phyloP scores from a whole-genome alignment of 2,888 invertebrate genomes.

The Mayetiola destructor region DNA sequence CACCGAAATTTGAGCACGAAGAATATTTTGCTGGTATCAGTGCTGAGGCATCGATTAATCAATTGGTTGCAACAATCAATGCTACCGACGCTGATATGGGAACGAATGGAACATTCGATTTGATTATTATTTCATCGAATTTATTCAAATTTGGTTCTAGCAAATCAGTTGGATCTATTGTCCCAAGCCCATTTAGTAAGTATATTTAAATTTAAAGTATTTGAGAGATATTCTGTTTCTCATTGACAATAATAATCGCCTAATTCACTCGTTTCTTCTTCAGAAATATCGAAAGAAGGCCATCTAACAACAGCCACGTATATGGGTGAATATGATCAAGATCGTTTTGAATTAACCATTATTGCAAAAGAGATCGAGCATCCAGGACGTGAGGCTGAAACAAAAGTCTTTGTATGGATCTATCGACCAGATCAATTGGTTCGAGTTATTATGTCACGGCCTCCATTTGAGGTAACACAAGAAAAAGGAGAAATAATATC shows the following conservation, averaged over 20 bases:
- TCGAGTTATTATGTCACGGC: slow-evolving; percentile 67
- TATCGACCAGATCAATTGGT: slow-evolving; percentile 73
- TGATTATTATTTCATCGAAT: slow-evolving; percentile 68
- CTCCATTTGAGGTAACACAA: slow-evolving; percentile 58
- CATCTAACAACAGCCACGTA: slow-evolving; percentile 51
- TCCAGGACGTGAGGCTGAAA: slow-evolving; percentile 59
- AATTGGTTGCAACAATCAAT: slow-evolving; percentile 55
- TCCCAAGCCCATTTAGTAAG: slow-evolving; percentile 63
- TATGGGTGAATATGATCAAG: slow-evolving; percentile 80
- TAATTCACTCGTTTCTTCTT: not conserved
- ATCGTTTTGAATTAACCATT: slow-evolving; percentile 69
- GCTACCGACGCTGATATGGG: slow-evolving; percentile 74
- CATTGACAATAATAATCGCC: not conserved
- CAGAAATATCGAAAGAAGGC: slow-evolving; percentile 32
- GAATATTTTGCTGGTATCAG: slow-evolving; percentile 47
- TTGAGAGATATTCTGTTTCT: too few relatives aligned
- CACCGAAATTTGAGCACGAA: slow-evolving; percentile 50
- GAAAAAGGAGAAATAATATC: slow-evolving; percentile 56
- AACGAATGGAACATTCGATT: slow-evolving; percentile 66
- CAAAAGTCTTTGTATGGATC: slow-evolving; percentile 78
- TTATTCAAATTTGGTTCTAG: slow-evolving; percentile 64
- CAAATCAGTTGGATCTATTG: slow-evolving; percentile 67
- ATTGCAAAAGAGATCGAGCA: slow-evolving; percentile 67
- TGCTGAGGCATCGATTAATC: slow-evolving; percentile 61
- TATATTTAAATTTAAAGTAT: not conserved